Evolutionary conservation across 2,113 vertebrate genomes (phyloP).

Genomic region (Neolamprologus variostigma): DNA sequence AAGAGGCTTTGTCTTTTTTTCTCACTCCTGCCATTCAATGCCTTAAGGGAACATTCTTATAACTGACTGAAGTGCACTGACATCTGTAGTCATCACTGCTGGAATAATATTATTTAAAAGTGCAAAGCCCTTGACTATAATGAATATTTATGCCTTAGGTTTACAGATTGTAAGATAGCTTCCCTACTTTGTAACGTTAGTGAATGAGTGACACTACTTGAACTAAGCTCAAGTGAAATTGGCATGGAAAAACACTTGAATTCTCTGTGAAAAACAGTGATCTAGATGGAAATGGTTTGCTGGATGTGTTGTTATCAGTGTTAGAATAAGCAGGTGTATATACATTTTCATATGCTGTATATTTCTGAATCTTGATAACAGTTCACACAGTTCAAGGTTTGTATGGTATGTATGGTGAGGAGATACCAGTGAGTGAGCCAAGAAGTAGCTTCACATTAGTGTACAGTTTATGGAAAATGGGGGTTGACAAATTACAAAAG

Average conservation of each 20-base stretch:
- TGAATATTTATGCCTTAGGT: not conserved
- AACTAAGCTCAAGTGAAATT: slow-evolving; percentile 6
- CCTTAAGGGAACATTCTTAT: slow-evolving; percentile 1
- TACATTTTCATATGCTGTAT: not conserved
- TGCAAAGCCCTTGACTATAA: slow-evolving; percentile 6
- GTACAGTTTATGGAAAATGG: not conserved
- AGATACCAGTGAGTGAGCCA: not conserved
- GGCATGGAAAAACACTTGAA: not conserved
- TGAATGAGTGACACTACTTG: slow-evolving; percentile 23
- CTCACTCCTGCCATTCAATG: not conserved
- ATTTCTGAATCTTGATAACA: not conserved
- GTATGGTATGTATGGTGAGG: not conserved
- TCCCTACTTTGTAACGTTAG: not conserved
- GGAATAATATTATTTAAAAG: slow-evolving; percentile 6
- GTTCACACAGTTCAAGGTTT: not conserved
- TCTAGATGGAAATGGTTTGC: not conserved
- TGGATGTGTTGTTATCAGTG: not conserved
- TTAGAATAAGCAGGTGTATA: not conserved
- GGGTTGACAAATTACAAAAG: not conserved
- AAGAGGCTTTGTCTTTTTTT: not conserved
- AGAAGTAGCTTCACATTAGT: not conserved
- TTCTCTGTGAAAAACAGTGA: not conserved
- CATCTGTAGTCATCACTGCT: slow-evolving; percentile 1
- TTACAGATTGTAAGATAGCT: not conserved
- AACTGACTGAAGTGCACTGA: not conserved